Evolutionary conservation across 2,888 invertebrate genomes (phyloP), one percentile per base, ranked within the genome.

Genomic region (Conops quadrifasciatus): DNA sequence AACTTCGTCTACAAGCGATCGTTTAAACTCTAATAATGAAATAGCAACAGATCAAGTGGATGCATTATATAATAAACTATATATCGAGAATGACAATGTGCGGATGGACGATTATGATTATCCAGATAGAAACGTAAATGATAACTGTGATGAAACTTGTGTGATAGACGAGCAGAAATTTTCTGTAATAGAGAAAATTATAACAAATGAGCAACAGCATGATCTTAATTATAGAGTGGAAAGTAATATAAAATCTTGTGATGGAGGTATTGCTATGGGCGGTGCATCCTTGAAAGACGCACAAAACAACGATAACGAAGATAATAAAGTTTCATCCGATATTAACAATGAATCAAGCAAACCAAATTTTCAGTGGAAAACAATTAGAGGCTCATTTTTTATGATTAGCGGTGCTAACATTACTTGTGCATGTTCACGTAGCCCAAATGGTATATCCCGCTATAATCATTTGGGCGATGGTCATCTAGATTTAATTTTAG

Each of bases 391-490:
- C 0, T 90, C 89, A 82, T 93, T 91, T 83, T 90, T 92, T 77
- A 93, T 93, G 88, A 90, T 94, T 19, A 93, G 91, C 78, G 91
- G 91, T 64, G 92, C 93, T 26, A 92, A 93, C 79, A 90, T 93
- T 62, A 91, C 91, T 53, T 94, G 94, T 81, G 90, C 92, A 30
- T 94, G 94, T 82, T 88, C 89, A 21, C 88, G 92, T 74, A 90
- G 91, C 78, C 93, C 93, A 1, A 89, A 91, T 80, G 94, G 94
- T 60, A 90, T 93, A 77, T 91, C 94, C 59, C 93, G 93, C 1
- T 90, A 89, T 78, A 91, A 91, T 82, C 94, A 94, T 83, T 87
- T 94, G 51, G 93, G 94, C 0, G 93, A 94, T 84, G 94, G 94
- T 36, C 91, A 90, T 81, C 87, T 93, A 72, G 93, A 94, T 85